These are phyloP conservation scores for Haemorhous mexicanus DNA, from an alignment of 2,113 vertebrate species.

Conservation along the genomic window DNA sequence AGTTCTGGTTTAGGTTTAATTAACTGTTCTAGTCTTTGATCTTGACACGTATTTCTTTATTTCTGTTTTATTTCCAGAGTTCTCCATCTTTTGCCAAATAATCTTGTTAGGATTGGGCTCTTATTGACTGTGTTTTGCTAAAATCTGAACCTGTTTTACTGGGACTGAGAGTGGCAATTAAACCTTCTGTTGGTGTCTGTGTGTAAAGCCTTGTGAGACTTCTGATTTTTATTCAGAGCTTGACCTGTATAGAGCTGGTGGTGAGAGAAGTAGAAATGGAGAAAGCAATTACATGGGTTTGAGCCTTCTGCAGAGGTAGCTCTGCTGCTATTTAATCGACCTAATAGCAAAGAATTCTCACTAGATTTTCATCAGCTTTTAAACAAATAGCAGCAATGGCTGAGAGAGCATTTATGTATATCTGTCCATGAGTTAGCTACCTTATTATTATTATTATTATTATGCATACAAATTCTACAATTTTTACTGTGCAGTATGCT, in stretches of 20 bases:
- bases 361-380: neutral
- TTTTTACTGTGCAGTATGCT: neutral
- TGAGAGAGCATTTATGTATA: neutral
- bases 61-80: neutral
- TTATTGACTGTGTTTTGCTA: neutral
- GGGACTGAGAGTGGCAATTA: neutral
- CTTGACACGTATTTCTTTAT: neutral
- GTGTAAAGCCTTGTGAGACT: neutral
- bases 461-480: neutral
- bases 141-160: neutral
- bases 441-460: neutral
- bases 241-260: neutral
- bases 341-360: neutral
- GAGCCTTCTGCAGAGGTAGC: neutral
- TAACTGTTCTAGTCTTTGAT: neutral
- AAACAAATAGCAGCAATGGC: neutral
- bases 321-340: neutral
- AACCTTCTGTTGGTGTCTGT: neutral
- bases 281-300: neutral
- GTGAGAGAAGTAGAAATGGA: neutral
- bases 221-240: neutral
- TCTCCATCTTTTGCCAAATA: neutral
- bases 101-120: neutral
- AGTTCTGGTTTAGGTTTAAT: neutral
- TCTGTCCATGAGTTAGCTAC: neutral